Base-by-base conservation (phyloP, 2,797 vertebrate species). In the Eospalax fontanierii region DNA sequence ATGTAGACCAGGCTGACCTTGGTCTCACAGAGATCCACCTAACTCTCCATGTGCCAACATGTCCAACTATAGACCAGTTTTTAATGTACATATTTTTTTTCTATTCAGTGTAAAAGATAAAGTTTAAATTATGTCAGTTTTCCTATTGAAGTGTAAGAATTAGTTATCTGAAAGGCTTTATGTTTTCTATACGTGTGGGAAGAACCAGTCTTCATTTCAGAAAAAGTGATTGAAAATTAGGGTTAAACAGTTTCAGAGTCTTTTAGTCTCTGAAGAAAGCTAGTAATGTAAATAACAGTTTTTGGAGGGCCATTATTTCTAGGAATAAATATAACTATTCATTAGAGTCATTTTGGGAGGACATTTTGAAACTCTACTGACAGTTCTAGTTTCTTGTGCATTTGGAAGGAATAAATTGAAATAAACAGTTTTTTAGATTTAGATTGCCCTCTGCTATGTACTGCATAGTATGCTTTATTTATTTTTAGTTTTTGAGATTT, bases 51-150 rank as follows among this genome's bases (percentile, higher is more conserved):
- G 46, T 11, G 11, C 46, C n/a, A n/a, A n/a, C n/a, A n/a, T n/a
- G n/a, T n/a, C n/a, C n/a, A n/a, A 22, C 38, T 26, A 43, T 68
- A 66, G 4, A 76, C 10, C 30, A 70, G 26, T 79, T 88, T 93
- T 92, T 83, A 28, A 75, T 63, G 76, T 68, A 88, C 59, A 90
- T 87, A 16, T 50, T 95, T 83, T 74, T 91, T 5, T 80, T 46
- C 87, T 93, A 86, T 54, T 95, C 61, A 76, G 19, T 88, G 57
- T 92, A 73, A 50, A 94, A 84, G 35, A 35, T 54, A 78, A 88
- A 90, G 33, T 88, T 75, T 35, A 92, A 85, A 79, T 22, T 82
- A 73, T 88, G 26, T 19, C 43, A 59, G 14, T 87, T 88, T 87
- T 90, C 74, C 22, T 92, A 5, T 26, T 50, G 61, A 65, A 82